Evolutionary conservation across 2,888 invertebrate genomes (phyloP), one percentile per base, ranked within the genome.

Genomic region (Micropterix aruncella): DNA sequence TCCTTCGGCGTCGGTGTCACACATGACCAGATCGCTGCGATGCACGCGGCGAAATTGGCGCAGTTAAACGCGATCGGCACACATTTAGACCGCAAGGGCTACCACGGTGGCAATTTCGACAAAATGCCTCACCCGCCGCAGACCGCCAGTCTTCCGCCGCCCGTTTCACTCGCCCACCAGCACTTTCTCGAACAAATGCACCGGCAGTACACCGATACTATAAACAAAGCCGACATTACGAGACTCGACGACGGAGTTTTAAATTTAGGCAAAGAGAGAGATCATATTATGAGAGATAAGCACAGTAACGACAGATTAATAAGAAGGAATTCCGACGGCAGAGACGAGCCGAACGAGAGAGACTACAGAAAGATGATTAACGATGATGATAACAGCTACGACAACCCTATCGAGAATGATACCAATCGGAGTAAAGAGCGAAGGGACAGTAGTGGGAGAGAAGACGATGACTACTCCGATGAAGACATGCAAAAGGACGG

Each of bases 31-130:
- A 78, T 46, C 44, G 75, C 81, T 52, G 85, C 86, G 3, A 74
- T 84, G 59, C 84, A 84, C 56, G 83, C 83, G 1, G 82, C 82
- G 19, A 86, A 86, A 63, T 68, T 86, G 60, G 84, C 85, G 17
- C 86, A 86, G 54, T 70, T 86, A 60, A 83, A 78, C 57, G 82
- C 82, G 3, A 72, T 80, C 67, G 73, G 66, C 37, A 57, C 70
- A 56, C 70, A 70, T 57, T 62, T 70, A 59, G 70, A 70, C 50
- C 57, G 70, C 48, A 70, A 70, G 55, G 58, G 67, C 12, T 70
- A 67, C 52, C 19, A 46, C 2, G 70, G 74, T 48, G 70, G 74
- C 48, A 59, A 62, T 36, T 51, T 65, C 40, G 77, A 77, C 48
- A 78, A 76, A 54, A 62, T 75, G n/a, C 75, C 77, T 9, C 53